Conservation (phyloP, 2,113 vertebrate genomes). For the Polyodon spathula region DNA sequence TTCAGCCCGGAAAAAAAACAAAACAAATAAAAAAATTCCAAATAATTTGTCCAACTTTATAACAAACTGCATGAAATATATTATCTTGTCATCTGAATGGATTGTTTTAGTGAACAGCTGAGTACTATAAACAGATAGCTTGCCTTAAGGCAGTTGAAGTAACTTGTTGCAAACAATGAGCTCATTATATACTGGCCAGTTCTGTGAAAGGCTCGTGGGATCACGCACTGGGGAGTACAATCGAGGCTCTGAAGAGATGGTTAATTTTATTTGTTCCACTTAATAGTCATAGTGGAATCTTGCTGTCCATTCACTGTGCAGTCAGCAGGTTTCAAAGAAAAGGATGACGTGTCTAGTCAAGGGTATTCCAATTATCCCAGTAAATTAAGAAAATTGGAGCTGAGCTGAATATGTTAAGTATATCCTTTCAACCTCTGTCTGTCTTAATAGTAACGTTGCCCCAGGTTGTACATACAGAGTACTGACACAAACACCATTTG, state of each 20-base stretch:
- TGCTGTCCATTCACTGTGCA: constrained; percentile 62
- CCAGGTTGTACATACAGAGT: too few species aligned
- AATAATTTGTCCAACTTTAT: constrained; percentile 23
- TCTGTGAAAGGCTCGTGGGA: constrained; percentile 39
- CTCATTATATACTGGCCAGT: constrained; percentile 61
- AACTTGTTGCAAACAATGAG: constrained; percentile 58
- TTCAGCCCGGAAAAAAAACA: too few species aligned
- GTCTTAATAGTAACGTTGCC: too few species aligned
- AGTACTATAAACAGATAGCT: constrained; percentile 53
- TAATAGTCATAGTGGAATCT: constrained; percentile 70
- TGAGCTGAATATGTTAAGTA: neutral
- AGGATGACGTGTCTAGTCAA: constrained; percentile 28
- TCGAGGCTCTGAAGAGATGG: constrained; percentile 57
- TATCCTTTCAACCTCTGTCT: neutral
- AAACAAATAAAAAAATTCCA: neutral
- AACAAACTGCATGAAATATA: constrained; percentile 31
- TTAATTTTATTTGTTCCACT: constrained; percentile 84
- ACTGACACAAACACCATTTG: too few species aligned
- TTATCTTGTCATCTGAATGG: constrained; percentile 38
- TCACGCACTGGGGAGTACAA: constrained; percentile 53
- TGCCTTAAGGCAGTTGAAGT: constrained; percentile 47
- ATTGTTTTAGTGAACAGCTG: constrained; percentile 54
- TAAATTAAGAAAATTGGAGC: constrained; percentile 9
- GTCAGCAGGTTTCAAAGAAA: constrained; percentile 59
- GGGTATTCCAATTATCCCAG: constrained; percentile 17